These are phyloP conservation scores for Drosophila infuscata DNA, from an alignment of 2,888 invertebrate species.

Conservation along the genomic window DNA sequence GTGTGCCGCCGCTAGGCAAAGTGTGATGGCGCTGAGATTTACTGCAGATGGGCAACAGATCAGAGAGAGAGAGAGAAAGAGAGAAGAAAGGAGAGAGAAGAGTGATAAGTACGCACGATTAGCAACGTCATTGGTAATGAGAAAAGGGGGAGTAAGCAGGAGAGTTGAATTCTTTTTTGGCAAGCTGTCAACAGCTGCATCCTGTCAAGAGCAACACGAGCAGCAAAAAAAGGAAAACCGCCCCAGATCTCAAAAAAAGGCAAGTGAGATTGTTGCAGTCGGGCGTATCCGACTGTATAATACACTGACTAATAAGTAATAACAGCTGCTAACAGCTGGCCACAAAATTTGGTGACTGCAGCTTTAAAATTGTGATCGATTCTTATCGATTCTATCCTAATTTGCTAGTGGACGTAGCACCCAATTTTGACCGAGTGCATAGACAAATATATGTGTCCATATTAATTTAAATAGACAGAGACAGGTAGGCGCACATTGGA, in stretches of 20 bases:
- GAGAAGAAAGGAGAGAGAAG: constrained; percentile 18
- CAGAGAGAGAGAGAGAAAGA: neutral
- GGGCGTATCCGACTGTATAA: neutral
- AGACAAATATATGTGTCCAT: neutral
- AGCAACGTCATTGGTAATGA: constrained; percentile 66
- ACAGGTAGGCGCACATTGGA: neutral
- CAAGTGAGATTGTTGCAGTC: neutral
- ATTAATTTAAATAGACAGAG: neutral
- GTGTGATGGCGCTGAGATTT: constrained; percentile 82
- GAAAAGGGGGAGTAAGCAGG: constrained; percentile 9
- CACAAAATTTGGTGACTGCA: neutral
- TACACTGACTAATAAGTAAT: neutral
- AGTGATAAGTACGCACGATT: constrained; percentile 68
- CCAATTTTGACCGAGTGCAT: neutral
- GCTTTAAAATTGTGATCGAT: neutral
- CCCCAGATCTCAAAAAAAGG: constrained; percentile 38
- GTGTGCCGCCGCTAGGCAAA: constrained; percentile 79
- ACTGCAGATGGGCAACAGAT: constrained; percentile 42
- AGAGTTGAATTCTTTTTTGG: constrained; percentile 38
- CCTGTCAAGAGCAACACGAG: constrained; percentile 57
- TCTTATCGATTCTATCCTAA: neutral
- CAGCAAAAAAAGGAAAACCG: neutral
- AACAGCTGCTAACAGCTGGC: neutral
- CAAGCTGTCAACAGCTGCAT: constrained; percentile 83
- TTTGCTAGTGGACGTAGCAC: neutral